Evolutionary conservation across 1,140 invertebrate species (phyloP).

Genomic region (Hypothenemus hampei): DNA sequence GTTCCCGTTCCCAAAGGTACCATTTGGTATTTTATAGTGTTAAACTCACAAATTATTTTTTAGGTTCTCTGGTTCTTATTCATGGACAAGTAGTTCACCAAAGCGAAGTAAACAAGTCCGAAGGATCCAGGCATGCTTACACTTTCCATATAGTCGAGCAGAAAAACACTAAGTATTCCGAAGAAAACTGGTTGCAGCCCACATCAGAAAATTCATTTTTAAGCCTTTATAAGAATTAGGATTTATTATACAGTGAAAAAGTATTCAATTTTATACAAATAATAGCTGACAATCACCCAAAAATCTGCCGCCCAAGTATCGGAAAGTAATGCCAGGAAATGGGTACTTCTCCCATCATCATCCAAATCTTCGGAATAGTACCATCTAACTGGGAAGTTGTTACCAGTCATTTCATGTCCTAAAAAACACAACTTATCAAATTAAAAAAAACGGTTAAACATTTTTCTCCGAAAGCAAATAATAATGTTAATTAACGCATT

Average conservation of each 20-base stretch:
- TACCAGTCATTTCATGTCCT: conserved; percentile 27
- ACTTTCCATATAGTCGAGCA: conserved; percentile 93
- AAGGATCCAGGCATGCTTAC: conserved; percentile 84
- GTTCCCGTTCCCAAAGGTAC: conserved; percentile 76
- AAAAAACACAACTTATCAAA: not conserved
- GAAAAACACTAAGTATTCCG: conserved; percentile 66
- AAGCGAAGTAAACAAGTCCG: conserved; percentile 80
- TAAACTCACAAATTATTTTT: not conserved
- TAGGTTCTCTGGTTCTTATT: conserved; percentile 83
- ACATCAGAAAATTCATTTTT: conserved; percentile 52
- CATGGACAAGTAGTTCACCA: conserved; percentile 92
- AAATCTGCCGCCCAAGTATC: conserved; percentile 71
- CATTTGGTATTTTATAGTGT: not conserved
- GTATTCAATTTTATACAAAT: conserved; percentile 60
- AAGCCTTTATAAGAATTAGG: conserved; percentile 53
- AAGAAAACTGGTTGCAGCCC: conserved; percentile 83
- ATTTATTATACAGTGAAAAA: conserved; percentile 62
- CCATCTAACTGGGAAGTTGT: conserved; percentile 35
- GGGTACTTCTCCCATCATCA: conserved; percentile 60
- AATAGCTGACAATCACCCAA: conserved; percentile 73
- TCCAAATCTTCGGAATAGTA: conserved; percentile 21
- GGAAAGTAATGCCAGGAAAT: conserved; percentile 64
- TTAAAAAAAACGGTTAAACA: not conserved
- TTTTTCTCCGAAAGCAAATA: no score
- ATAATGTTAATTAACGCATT: no score